These are phyloP conservation scores for Dufourea novaeangliae DNA, from an alignment of 1,140 invertebrate species.

Conservation along the genomic window DNA sequence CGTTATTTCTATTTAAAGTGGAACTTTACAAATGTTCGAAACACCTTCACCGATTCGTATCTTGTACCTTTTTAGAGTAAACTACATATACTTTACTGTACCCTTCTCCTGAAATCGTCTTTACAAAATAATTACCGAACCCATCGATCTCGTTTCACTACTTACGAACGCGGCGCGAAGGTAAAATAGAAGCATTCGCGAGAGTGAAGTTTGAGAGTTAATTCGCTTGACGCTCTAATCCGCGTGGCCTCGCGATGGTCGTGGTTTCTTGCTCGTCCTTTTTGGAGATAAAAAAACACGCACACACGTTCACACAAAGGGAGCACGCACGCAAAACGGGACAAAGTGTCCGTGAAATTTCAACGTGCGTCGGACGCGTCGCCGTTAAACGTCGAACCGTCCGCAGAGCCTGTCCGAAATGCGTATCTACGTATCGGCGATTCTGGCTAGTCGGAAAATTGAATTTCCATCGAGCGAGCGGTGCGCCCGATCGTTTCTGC, in stretches of 20 bases:
- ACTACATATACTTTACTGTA: too few species aligned
- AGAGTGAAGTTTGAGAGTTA: background rate
- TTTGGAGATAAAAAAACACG: background rate
- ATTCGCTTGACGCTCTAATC: background rate
- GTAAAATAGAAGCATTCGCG: too few species aligned
- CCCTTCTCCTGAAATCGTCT: too few species aligned
- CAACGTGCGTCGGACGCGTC: slow-evolving; percentile 54
- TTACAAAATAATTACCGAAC: too few species aligned
- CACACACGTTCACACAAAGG: too few species aligned
- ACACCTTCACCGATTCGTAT: background rate
- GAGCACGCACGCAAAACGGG: slow-evolving; percentile 25
- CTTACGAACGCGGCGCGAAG: background rate
- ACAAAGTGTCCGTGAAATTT: slow-evolving; percentile 57
- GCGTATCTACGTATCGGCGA: slow-evolving; percentile 44
- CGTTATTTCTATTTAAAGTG: too few species aligned
- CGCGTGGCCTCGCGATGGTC: background rate
- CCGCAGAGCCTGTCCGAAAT: slow-evolving; percentile 42
- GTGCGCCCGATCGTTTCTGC: slow-evolving; percentile 52
- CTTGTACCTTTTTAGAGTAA: too few species aligned
- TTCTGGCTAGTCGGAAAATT: slow-evolving; percentile 59
- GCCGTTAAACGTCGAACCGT: slow-evolving; percentile 61
- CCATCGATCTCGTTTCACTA: too few species aligned
- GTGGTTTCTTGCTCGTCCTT: background rate
- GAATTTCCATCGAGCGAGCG: slow-evolving; percentile 61
- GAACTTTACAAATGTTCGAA: too few species aligned